These are phyloP conservation scores for Drosophila kurseongensis DNA, from an alignment of 1,140 invertebrate species.

Conservation along the genomic window DNA sequence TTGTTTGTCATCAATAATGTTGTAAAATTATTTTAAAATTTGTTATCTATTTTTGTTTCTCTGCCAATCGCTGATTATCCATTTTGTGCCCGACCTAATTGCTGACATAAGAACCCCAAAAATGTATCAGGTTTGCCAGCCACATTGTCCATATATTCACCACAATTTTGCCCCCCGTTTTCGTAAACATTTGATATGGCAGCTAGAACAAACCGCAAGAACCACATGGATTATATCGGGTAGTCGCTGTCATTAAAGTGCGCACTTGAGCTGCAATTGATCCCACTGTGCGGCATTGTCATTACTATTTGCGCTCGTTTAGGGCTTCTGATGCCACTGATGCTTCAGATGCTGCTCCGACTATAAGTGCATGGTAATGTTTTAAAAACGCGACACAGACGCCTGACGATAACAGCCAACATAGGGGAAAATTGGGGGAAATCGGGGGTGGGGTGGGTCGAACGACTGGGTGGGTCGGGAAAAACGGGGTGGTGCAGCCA, in stretches of 20 bases:
- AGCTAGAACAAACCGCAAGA: background rate
- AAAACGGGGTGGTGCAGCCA: conserved; percentile 5
- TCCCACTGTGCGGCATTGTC: conserved; percentile 68
- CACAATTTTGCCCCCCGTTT: background rate
- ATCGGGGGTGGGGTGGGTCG: background rate
- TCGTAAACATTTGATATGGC: conserved; percentile 7
- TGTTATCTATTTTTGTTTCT: background rate
- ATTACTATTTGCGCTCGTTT: conserved; percentile 79
- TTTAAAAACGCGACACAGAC: conserved; percentile 65
- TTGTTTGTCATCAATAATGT: too few species aligned
- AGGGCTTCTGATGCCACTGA: conserved; percentile 47
- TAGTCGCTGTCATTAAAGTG: background rate
- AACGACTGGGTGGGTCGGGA: background rate
- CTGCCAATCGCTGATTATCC: background rate
- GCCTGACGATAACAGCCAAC: conserved; percentile 49
- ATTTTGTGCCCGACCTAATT: background rate
- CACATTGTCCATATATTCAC: background rate
- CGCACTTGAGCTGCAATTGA: conserved; percentile 30
- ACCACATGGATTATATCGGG: conserved; percentile 15
- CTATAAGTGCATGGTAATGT: conserved; percentile 77
- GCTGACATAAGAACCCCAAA: background rate
- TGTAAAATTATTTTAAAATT: too few species aligned
- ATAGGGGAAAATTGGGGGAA: background rate
- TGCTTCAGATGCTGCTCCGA: conserved; percentile 7
- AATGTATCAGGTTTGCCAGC: conserved; percentile 7